These are phyloP conservation scores for Epinotia ramella DNA, from an alignment of 2,888 invertebrate species.

Conservation along the genomic window DNA sequence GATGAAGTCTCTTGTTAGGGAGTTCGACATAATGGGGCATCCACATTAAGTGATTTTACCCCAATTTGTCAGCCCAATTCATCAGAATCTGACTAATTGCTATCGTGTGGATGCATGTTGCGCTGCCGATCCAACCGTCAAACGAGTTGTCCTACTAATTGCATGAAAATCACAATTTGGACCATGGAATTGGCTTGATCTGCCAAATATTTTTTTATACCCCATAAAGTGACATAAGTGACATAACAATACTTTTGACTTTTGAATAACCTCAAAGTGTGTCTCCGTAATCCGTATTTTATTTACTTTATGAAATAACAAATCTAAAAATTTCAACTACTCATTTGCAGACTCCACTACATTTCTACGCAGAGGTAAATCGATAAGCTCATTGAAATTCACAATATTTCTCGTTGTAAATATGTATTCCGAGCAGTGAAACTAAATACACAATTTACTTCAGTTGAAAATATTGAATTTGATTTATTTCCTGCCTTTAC, in stretches of 20 bases:
- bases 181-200: too few relatives aligned
- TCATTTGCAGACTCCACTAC: background rate
- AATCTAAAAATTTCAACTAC: background rate
- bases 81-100: too few relatives aligned
- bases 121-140: too few relatives aligned
- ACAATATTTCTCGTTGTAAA: background rate
- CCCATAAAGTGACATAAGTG: too few relatives aligned
- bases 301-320: conserved; percentile 11
- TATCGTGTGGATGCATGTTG: too few relatives aligned
- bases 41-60: too few relatives aligned
- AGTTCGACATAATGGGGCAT: too few relatives aligned
- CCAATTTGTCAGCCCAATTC: too few relatives aligned
- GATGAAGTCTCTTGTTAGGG: background rate
- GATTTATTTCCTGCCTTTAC: conserved; percentile 47
- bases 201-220: too few relatives aligned
- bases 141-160: too few relatives aligned
- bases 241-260: conserved; percentile 15
- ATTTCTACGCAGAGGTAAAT: conserved; percentile 1
- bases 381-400: background rate
- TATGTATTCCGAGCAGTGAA: background rate
- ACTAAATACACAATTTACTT: background rate
- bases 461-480: background rate
- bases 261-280: conserved; percentile 31
- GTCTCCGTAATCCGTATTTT: background rate
- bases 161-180: too few relatives aligned